Conservation (phyloP, 2,888 invertebrate species). For the Polyommatus icarus region DNA sequence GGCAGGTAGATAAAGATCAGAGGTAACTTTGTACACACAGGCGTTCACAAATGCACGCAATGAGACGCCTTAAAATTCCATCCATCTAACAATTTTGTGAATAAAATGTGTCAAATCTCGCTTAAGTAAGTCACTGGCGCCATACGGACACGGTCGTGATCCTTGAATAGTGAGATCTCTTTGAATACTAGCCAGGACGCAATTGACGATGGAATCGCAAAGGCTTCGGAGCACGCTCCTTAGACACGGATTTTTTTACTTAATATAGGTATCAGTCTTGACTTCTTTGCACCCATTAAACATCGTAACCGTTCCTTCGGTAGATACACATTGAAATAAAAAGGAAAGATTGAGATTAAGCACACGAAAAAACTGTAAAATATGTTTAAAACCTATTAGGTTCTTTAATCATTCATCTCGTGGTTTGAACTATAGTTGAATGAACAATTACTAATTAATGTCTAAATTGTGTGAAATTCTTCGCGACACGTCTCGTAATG, state of each 20-base stretch:
- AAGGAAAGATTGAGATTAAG: too few relatives aligned
- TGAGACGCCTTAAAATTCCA: too few relatives aligned
- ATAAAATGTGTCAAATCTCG: background rate
- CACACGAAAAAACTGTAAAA: too few relatives aligned
- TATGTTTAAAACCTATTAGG: too few relatives aligned
- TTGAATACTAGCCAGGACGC: conserved; percentile 73
- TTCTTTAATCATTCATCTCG: too few relatives aligned
- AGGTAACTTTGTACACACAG: too few relatives aligned
- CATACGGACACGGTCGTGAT: conserved; percentile 60
- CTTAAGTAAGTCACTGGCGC: conserved; percentile 40
- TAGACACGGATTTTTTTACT: conserved; percentile 52
- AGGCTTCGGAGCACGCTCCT: conserved; percentile 51
- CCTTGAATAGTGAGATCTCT: conserved; percentile 70
- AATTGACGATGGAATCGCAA: conserved; percentile 69
- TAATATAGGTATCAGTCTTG: conserved; percentile 48
- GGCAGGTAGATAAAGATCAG: too few relatives aligned
- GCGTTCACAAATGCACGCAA: too few relatives aligned
- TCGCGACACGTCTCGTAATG: too few relatives aligned
- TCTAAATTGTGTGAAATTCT: too few relatives aligned
- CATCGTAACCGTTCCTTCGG: background rate
- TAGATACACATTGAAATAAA: background rate
- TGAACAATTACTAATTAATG: too few relatives aligned
- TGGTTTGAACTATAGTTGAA: too few relatives aligned
- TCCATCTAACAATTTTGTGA: background rate
- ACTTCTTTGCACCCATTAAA: background rate